A percentile compares a stretch with the other conserved stretches of the same genome.
Evolutionary conservation across 2,888 invertebrate species (phyloP).

Genomic region (Helobdella robusta): DNA sequence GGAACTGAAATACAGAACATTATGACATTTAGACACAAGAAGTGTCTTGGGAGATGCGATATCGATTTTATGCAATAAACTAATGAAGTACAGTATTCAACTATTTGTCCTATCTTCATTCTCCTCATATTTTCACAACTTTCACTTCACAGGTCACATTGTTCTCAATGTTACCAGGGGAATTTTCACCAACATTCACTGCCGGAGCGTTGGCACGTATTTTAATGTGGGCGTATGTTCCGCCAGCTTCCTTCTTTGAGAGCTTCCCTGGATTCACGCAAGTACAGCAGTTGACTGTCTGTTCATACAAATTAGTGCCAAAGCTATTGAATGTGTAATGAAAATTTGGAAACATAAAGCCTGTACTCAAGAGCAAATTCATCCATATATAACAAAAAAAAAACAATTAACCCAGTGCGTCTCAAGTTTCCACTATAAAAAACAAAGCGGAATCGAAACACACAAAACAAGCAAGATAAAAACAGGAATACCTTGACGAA

Average conservation of each 20-base stretch:
- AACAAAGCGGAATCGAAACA: neutral
- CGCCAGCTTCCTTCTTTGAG: conserved; percentile 64
- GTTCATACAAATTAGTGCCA: conserved; percentile 50
- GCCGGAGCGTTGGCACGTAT: too few species aligned
- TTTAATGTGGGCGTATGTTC: conserved; percentile 59
- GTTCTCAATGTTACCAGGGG: too few species aligned
- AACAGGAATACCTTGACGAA: conserved; percentile 64
- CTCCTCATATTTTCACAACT: too few species aligned
- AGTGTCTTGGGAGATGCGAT: too few species aligned
- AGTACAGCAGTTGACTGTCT: conserved; percentile 68
- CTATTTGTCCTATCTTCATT: too few species aligned
- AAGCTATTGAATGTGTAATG: neutral
- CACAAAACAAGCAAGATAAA: too few species aligned
- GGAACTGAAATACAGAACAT: too few species aligned
- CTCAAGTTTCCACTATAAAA: neutral
- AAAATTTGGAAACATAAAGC: neutral
- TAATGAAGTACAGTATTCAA: too few species aligned
- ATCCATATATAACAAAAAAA: neutral
- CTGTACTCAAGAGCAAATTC: neutral
- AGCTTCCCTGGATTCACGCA: conserved; percentile 77
- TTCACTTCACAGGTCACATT: too few species aligned
- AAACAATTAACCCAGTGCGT: neutral
- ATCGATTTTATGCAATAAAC: too few species aligned
- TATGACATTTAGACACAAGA: too few species aligned
- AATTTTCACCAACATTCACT: too few species aligned